A percentile compares a stretch with the other conserved stretches of the same genome.
Conservation (phyloP, 2,797 vertebrate genomes). For the Geotria australis region DNA sequence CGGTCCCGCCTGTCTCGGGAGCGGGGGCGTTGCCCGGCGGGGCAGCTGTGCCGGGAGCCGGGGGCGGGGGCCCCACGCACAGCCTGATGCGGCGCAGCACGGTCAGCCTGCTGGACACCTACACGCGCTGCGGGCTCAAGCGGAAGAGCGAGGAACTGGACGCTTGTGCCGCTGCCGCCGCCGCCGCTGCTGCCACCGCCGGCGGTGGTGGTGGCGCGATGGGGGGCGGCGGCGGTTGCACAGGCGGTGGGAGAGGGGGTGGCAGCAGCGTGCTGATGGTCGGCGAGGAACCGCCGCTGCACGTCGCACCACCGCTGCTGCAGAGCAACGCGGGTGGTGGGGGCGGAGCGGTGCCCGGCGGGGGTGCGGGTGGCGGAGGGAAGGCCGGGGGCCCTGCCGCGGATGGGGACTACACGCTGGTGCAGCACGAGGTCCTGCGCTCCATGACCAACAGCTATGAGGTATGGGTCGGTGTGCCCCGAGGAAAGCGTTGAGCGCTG, state of each 20-base stretch:
- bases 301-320: conserved; percentile 22
- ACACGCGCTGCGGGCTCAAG: conserved; percentile 72
- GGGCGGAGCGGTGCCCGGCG: conserved; percentile 15
- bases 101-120: conserved; percentile 33
- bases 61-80: conserved; percentile 23
- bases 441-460: conserved; percentile 92
- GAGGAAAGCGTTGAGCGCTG: too few relatives aligned
- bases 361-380: conserved; percentile 40
- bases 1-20: conserved; percentile 2
- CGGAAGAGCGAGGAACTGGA: conserved; percentile 94
- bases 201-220: not conserved
- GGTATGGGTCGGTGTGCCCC: not conserved
- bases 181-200: not conserved
- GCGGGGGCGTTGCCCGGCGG: conserved; percentile 54
- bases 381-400: conserved; percentile 83
- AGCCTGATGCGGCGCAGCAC: conserved; percentile 29
- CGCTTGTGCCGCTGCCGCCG: conserved; percentile 1
- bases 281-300: conserved; percentile 60
- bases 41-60: conserved; percentile 38
- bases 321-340: conserved; percentile 32
- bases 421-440: conserved; percentile 89
- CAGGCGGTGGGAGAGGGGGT: conserved; percentile 11
- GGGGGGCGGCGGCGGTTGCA: not conserved
- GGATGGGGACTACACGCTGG: conserved; percentile 91
- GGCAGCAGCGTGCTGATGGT: conserved; percentile 95